These are phyloP conservation scores for Ptychochromis oligacanthus DNA, from an alignment of 2,113 vertebrate genomes.

Conservation along the genomic window DNA sequence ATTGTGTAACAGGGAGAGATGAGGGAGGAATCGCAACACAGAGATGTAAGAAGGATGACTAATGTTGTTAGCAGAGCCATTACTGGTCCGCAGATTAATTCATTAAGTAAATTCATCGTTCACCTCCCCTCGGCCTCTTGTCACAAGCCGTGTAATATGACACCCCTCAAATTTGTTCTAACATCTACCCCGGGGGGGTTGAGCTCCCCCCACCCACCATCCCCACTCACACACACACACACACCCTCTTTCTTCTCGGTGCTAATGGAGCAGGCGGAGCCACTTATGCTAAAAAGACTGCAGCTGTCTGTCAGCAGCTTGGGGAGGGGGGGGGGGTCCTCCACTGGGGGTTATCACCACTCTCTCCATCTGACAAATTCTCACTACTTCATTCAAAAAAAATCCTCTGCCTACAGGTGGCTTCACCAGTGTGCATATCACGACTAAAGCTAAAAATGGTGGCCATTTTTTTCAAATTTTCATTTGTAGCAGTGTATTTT, in stretches of 20 bases:
- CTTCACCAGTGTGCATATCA: background rate
- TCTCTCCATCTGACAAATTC: constrained; percentile 14
- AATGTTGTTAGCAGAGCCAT: constrained; percentile 80
- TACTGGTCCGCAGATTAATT: constrained; percentile 79
- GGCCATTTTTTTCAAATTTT: background rate
- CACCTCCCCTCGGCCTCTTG: constrained; percentile 72
- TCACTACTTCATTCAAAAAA: constrained; percentile 43
- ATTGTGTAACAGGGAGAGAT: constrained; percentile 36
- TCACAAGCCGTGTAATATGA: constrained; percentile 83
- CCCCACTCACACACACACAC: constrained; percentile 38
- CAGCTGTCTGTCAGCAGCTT: constrained; percentile 74
- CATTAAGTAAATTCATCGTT: constrained; percentile 80
- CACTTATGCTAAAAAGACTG: constrained; percentile 79
- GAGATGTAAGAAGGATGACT: constrained; percentile 69
- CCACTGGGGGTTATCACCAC: constrained; percentile 55
- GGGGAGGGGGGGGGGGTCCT: constrained; percentile 49
- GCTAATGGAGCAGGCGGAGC: constrained; percentile 80
- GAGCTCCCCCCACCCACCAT: constrained; percentile 7
- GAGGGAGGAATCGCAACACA: constrained; percentile 32
- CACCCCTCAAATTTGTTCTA: constrained; percentile 85
- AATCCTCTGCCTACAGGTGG: background rate
- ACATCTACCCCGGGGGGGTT: constrained; percentile 76
- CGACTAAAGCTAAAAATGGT: background rate
- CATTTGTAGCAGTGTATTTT: background rate
- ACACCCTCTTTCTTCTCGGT: constrained; percentile 46